A percentile compares a stretch with the other conserved stretches of the same genome.
phyloP scores from a whole-genome alignment of 2,797 vertebrate species.

The Silurus lanzhouensis region DNA sequence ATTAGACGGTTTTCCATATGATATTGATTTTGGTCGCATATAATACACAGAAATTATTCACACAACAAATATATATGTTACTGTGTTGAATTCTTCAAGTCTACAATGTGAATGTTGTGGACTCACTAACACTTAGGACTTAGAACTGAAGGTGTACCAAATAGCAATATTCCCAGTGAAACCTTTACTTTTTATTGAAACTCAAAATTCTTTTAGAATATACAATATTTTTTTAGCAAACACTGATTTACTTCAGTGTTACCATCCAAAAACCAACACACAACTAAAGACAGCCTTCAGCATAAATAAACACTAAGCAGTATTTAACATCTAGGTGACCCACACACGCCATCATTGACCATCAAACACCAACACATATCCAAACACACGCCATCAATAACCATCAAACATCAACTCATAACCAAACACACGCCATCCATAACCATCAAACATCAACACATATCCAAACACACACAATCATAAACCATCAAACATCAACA shows the following conservation, averaged over 20 bases:
- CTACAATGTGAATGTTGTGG: not conserved
- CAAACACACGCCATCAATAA: too few species aligned
- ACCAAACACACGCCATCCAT: too few species aligned
- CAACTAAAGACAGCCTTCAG: not conserved
- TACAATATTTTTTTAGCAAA: not conserved
- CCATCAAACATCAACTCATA: too few species aligned
- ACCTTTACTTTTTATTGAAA: too few species aligned
- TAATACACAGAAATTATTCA: not conserved
- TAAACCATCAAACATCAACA: not conserved
- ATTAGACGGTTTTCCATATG: conserved; percentile 6
- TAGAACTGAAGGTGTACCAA: not conserved
- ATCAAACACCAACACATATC: too few species aligned
- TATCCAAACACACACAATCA: not conserved
- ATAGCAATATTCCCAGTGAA: not conserved
- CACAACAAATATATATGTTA: not conserved
- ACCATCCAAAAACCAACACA: not conserved
- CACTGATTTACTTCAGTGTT: not conserved
- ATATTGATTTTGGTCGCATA: not conserved
- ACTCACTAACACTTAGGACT: not conserved
- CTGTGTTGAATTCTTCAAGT: not conserved
- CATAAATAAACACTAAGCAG: not conserved
- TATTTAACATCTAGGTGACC: too few species aligned
- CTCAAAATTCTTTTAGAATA: too few species aligned
- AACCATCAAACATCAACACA: not conserved
- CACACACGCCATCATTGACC: too few species aligned